phyloP scores from a whole-genome alignment of 2,113 vertebrate genomes.

The Carassius carassius region DNA sequence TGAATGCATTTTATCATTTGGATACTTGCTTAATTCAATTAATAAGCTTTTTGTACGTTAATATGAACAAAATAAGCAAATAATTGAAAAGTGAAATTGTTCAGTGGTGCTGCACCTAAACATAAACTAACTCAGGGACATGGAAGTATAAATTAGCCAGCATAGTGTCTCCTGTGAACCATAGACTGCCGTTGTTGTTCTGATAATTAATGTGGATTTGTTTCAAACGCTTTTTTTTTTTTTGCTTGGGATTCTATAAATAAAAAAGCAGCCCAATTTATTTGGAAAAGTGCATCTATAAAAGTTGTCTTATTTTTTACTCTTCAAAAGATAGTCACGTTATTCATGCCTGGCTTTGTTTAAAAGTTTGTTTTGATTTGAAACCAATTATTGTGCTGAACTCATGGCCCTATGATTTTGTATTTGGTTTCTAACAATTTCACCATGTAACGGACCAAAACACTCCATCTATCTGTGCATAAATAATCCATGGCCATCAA shows the following conservation, averaged over 20 bases:
- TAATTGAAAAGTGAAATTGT: constrained; percentile 52
- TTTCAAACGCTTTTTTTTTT: background rate
- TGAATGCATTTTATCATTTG: constrained; percentile 50
- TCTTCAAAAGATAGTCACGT: background rate
- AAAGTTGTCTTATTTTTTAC: background rate
- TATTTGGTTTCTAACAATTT: constrained; percentile 14
- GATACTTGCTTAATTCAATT: constrained; percentile 31
- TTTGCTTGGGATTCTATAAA: background rate
- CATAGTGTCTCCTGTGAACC: constrained; percentile 4
- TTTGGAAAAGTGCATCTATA: constrained; percentile 6
- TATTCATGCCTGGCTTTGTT: constrained; percentile 16
- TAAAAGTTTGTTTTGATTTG: constrained; percentile 17
- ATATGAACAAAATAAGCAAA: constrained; percentile 60
- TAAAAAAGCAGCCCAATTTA: background rate
- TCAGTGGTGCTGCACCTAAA: constrained; percentile 31
- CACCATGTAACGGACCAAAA: constrained; percentile 21
- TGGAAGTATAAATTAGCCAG: constrained; percentile 20
- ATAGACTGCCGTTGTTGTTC: constrained; percentile 8
- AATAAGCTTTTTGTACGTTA: constrained; percentile 55
- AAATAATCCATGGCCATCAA: constrained; percentile 1
- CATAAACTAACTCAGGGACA: constrained; percentile 21
- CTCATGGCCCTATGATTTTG: background rate
- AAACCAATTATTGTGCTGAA: constrained; percentile 35
- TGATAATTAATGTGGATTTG: constrained; percentile 17
- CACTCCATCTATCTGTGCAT: constrained; percentile 28